These are phyloP conservation scores for Syngnathus typhle DNA, from an alignment of 2,113 vertebrate genomes.

Conservation along the genomic window DNA sequence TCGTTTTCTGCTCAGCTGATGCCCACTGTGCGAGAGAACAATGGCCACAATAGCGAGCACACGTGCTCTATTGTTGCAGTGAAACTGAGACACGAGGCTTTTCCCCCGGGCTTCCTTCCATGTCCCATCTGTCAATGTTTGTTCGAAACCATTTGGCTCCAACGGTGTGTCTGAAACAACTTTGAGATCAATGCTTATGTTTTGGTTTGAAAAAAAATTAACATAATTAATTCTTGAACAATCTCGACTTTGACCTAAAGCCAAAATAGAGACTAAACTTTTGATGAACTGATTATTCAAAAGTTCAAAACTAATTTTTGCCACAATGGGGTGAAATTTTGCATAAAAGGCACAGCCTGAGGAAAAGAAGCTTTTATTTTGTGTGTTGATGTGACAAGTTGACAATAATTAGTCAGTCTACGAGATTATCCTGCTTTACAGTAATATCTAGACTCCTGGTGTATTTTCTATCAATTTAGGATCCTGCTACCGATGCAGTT, in stretches of 20 bases:
- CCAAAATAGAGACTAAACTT: neutral
- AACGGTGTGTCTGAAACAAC: conserved; percentile 30
- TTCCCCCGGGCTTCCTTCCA: conserved; percentile 33
- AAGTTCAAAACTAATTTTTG: too few species aligned
- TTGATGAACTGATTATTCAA: too few species aligned
- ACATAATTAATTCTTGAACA: too few species aligned
- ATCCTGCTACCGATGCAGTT: too few species aligned
- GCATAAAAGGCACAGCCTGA: too few species aligned
- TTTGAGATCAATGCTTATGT: conserved; percentile 21
- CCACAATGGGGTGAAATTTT: too few species aligned
- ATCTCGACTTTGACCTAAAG: neutral
- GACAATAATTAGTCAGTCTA: too few species aligned
- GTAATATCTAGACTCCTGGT: too few species aligned
- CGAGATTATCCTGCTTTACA: too few species aligned
- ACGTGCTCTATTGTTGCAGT: conserved; percentile 60
- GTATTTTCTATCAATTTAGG: too few species aligned
- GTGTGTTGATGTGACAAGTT: too few species aligned
- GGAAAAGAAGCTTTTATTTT: too few species aligned
- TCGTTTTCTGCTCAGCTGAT: conserved; percentile 56
- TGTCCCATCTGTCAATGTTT: conserved; percentile 53
- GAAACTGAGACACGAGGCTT: conserved; percentile 65
- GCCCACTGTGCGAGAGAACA: conserved; percentile 52
- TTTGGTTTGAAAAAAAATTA: conserved; percentile 44
- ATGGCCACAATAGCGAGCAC: conserved; percentile 43
- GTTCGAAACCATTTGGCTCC: conserved; percentile 42